Percentiles rank a stretch among this genome's conserved stretches.
Conservation (phyloP, 2,888 invertebrate genomes). For the Protula sp. region DNA sequence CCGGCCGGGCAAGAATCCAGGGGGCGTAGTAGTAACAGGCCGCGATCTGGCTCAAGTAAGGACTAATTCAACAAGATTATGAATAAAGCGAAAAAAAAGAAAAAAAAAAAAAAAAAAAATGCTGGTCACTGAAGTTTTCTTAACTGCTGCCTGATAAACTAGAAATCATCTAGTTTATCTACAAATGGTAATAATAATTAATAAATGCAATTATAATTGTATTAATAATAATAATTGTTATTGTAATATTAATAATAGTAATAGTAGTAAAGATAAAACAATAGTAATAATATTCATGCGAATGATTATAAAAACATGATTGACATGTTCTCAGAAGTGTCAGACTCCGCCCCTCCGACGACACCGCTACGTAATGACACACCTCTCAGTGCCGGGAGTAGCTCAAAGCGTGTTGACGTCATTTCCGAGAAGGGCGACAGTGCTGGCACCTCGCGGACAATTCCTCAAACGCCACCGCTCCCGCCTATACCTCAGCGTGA, state of each 20-base stretch:
- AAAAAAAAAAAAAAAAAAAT: not conserved
- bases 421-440: not conserved
- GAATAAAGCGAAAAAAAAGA: no score
- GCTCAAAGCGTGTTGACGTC: not conserved
- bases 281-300: no score
- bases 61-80: no score
- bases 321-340: no score
- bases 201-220: no score
- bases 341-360: not conserved
- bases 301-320: no score
- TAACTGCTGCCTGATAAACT: not conserved
- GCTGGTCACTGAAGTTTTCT: not conserved
- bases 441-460: not conserved
- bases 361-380: not conserved
- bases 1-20: constrained; percentile 25
- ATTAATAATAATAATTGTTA: no score
- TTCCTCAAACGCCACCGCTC: not conserved
- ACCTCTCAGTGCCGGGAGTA: not conserved
- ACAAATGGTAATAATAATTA: no score
- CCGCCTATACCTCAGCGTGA: not conserved
- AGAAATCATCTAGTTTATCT: no score
- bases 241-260: no score
- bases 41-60: not conserved
- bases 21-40: not conserved
- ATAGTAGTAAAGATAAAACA: no score